Evolutionary conservation across 1,140 invertebrate species (phyloP).

Genomic region (Pseudoatta argentina): DNA sequence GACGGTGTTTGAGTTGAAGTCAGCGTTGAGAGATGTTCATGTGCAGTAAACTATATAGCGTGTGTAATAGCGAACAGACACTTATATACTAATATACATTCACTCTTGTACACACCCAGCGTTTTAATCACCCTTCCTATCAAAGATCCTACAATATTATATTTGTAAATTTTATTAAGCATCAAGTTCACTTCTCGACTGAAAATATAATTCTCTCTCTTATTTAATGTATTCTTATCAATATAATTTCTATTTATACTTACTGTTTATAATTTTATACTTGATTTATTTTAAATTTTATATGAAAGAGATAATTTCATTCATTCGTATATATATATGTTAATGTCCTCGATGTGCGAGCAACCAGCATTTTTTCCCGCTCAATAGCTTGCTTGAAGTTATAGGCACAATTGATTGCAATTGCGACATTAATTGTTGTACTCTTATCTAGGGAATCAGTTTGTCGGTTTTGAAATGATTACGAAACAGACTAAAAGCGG

Average conservation of each 20-base stretch:
- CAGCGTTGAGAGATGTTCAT: too few species aligned
- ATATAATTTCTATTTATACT: neutral
- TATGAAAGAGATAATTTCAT: neutral
- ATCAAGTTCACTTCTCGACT: too few species aligned
- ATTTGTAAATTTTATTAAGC: too few species aligned
- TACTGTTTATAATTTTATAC: neutral
- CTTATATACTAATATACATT: too few species aligned
- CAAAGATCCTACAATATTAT: too few species aligned
- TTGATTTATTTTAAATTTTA: neutral
- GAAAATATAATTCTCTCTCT: too few species aligned
- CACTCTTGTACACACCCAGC: too few species aligned
- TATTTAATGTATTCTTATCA: too few species aligned
- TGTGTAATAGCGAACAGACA: too few species aligned
- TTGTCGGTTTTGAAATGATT: conserved; percentile 46
- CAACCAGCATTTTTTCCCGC: neutral
- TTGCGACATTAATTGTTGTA: conserved; percentile 23
- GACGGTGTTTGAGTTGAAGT: too few species aligned
- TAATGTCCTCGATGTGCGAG: neutral
- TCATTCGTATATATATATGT: neutral
- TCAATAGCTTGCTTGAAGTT: neutral
- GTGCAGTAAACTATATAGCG: too few species aligned
- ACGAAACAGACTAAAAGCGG: conserved; percentile 32
- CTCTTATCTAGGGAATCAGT: conserved; percentile 61
- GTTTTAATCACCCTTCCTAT: too few species aligned
- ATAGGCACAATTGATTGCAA: conserved; percentile 38